Percentiles rank a stretch among this genome's conserved stretches.
Conservation (phyloP, 2,888 invertebrate genomes). For the Nephrotoma appendiculata region DNA sequence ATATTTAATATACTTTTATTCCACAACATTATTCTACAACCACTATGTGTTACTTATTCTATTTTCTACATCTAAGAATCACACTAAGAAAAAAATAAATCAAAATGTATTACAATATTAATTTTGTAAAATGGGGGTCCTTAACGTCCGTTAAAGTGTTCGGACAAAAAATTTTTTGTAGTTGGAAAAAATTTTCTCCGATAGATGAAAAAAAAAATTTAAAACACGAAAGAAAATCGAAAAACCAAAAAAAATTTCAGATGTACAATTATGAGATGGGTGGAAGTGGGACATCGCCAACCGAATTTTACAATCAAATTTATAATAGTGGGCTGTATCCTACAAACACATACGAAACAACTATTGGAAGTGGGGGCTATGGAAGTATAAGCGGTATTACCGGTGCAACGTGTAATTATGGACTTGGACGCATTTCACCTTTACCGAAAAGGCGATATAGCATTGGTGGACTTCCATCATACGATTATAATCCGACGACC, state of each 20-base stretch:
- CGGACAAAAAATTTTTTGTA: slow-evolving; percentile 24
- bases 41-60: background rate
- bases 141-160: slow-evolving; percentile 32
- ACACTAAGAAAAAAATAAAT: background rate
- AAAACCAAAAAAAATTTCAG: slow-evolving; percentile 32
- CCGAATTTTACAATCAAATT: background rate
- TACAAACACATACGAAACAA: slow-evolving; percentile 16
- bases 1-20: background rate
- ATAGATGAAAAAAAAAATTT: background rate
- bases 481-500: background rate
- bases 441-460: slow-evolving; percentile 29
- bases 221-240: background rate
- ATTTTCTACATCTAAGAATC: background rate
- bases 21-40: background rate
- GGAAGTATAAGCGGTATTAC: slow-evolving; percentile 16
- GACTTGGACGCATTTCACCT: slow-evolving; percentile 12
- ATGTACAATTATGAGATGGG: slow-evolving; percentile 33
- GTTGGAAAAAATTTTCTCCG: slow-evolving; percentile 15
- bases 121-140: slow-evolving; percentile 25
- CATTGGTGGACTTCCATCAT: slow-evolving; percentile 31
- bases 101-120: background rate
- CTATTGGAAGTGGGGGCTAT: slow-evolving; percentile 11
- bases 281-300: slow-evolving; percentile 28
- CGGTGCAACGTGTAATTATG: slow-evolving; percentile 5
- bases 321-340: background rate